Evolutionary conservation across 2,888 invertebrate genomes (phyloP).

Genomic region (Bimastos eiseni): DNA sequence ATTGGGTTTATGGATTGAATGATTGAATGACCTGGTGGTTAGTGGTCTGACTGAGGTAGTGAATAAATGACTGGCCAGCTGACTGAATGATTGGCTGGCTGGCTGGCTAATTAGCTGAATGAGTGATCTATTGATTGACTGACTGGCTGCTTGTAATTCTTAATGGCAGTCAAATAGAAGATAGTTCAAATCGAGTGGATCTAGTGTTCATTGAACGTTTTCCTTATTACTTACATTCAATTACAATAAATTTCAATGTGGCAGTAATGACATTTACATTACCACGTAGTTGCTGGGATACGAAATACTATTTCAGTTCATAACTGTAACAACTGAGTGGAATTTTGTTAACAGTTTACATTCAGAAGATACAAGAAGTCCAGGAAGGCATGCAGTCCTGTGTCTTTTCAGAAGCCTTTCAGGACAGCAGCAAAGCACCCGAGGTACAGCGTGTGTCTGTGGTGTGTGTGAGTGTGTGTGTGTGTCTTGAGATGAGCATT

Average conservation of each 20-base stretch:
- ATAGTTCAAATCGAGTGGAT: not conserved
- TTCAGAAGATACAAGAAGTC: constrained; percentile 39
- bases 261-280: not conserved
- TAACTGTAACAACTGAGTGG: not conserved
- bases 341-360: constrained; percentile 36
- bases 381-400: constrained; percentile 38
- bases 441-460: not conserved
- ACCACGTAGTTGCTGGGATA: not conserved
- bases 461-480: not conserved
- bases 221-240: not conserved
- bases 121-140: not conserved
- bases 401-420: constrained; percentile 37
- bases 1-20: no score
- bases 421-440: not conserved
- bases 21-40: no score
- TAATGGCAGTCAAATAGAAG: not conserved
- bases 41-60: not conserved
- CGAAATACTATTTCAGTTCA: not conserved
- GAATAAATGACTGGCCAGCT: not conserved
- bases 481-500: not conserved
- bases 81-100: not conserved
- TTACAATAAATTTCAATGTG: not conserved
- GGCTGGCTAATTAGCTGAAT: not conserved
- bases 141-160: not conserved
- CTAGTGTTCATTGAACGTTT: no score